phyloP scores from a whole-genome alignment of 2,888 invertebrate genomes.

The Amphipoea lucens region DNA sequence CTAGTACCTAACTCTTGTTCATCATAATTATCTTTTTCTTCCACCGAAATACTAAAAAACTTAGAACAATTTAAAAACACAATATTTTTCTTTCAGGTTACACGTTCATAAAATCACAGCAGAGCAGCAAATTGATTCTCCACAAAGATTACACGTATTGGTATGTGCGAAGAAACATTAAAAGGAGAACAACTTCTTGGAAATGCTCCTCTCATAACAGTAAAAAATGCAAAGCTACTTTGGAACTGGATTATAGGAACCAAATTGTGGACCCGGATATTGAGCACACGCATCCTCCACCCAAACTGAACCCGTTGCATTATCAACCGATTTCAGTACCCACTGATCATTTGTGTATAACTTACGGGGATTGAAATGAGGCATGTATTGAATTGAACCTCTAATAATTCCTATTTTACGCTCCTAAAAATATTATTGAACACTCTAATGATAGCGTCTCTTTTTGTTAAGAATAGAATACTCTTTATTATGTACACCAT shows the following conservation, averaged over 20 bases:
- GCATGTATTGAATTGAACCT: neutral
- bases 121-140: conserved; percentile 29
- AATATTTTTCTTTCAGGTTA: conserved; percentile 24
- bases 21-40: neutral
- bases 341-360: conserved; percentile 25
- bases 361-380: conserved; percentile 19
- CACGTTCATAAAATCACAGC: conserved; percentile 31
- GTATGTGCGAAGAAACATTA: conserved; percentile 32
- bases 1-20: neutral
- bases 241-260: conserved; percentile 32
- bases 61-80: neutral
- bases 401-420: neutral
- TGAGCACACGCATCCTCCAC: conserved; percentile 30
- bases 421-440: neutral
- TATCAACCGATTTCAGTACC: conserved; percentile 30
- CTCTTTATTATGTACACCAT: too few species aligned
- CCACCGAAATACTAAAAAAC: neutral
- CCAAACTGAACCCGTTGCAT: conserved; percentile 17
- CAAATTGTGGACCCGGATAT: conserved; percentile 22
- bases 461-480: neutral
- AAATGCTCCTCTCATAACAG: conserved; percentile 51
- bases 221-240: conserved; percentile 35
- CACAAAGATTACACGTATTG: conserved; percentile 46
- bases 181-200: conserved; percentile 32
- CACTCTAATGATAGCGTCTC: neutral